Evolutionary conservation across 2,113 vertebrate species (phyloP), one percentile per base, ranked within the genome.

Genomic region (Cyphomyrus plagiostoma): DNA sequence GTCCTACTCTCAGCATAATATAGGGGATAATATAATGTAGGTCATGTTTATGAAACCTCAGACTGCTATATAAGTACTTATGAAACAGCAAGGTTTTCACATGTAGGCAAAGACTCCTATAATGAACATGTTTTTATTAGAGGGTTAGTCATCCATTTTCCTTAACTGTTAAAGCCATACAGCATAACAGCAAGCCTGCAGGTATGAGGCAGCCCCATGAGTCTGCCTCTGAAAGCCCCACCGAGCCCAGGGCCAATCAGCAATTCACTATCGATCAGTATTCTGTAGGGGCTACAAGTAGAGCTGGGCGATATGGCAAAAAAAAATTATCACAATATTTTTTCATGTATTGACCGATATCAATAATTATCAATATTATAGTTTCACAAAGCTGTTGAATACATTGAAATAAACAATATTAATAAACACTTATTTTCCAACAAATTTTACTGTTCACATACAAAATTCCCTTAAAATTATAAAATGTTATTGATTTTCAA

Each of bases 141-240:
- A 70, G 74, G 74, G 74, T 80, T 80, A 80, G 17, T 80, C 35
- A 80, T 80, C 74, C 74, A 80, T 80, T 80, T 80, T 80, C 35
- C 74, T 39, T 80, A 80, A 80, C 74, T 80, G 74, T 13, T 80
- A 19, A 80, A 17, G 30, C 15, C 7, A 35, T 39, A 35, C 13
- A 19, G 74, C 1, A 3, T 39, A 2, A 39, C 30, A 42, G 35
- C 17, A 80, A 80, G 74, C 62, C 62, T 70, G 62, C 10, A 3
- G 26, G 10, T 3, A 70, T 70, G 62, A 70, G 62, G 62, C n/a
- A 30, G 2, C 26, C 62, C 62, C 9, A 1, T 26, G 62, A 70
- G 62, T 70, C 62, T 70, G 62, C 62, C 62, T 30, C 62, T 26
- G 10, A 4, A 26, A 13, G n/a, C 50, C 50, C 50, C 49, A 1